Evolutionary conservation across 37 sponge, comb jelly and placozoan genomes (phyloP), one percentile per base, ranked within the genome.

Genomic region (Dysidea cf. avara): DNA sequence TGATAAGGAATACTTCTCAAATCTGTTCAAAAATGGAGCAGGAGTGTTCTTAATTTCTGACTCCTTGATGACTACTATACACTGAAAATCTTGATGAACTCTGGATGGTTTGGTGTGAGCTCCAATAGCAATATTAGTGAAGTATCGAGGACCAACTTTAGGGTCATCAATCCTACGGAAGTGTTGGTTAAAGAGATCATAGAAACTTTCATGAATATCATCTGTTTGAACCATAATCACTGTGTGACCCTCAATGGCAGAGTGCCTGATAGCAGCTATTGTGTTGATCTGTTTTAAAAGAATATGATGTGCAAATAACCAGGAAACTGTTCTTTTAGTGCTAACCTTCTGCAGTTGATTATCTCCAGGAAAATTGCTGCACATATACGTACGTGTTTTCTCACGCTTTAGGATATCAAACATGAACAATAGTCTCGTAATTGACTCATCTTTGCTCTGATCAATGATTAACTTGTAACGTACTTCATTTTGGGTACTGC

Each of bases 391-490:
- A 13, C 79, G 60, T 47, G 90, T 88, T 5, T 81, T 66, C 35
- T 61, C 46, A 40, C 68, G 57, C 26, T 82, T 62, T 29, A 93
- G 64, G 30, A 93, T 71, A 3, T 81, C 81, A 46, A 78, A 81
- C 25, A 77, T 54, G 70, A 81, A 89, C 60, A 93, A 83, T 12
- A 93, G 83, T 5, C 94, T 60, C 40, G 76, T 56, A 21, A 93
- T 46, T 4, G 89, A 88, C 39, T 77, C 83, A 70, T 93, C 94
- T 56, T 93, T 90, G 34, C 86, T 85, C n/a, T 82, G 38, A 71
- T 93, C 94, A 73, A 93, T 85, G 69, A 93, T 77, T 43, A 93
- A 73, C 61, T 93, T 93, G 78, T 89, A 93, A 13, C 94, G 63
- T 36, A 94, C 88, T 69, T 94, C 90, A 52, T 77, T 68, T 37